A percentile compares a stretch with the other conserved stretches of the same genome.
These are phyloP conservation scores for Chaetophractus vellerosus DNA, from an alignment of 2,797 vertebrate genomes.

Conservation along the genomic window DNA sequence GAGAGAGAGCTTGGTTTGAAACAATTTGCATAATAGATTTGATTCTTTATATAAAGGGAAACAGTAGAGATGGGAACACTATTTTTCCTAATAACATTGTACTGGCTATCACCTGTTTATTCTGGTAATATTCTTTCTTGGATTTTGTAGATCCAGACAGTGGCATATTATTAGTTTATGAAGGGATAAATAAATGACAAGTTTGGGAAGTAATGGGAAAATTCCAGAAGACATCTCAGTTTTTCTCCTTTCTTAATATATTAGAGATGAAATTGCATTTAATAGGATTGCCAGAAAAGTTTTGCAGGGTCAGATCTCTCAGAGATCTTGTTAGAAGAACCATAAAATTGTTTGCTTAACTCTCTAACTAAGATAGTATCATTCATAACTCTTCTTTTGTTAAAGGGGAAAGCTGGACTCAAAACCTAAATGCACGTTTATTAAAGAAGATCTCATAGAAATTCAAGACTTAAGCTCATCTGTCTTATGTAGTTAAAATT, in stretches of 20 bases:
- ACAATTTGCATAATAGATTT: not conserved
- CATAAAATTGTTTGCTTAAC: not conserved
- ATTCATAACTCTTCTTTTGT: conserved; percentile 8
- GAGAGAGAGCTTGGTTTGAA: not conserved
- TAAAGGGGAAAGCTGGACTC: not conserved
- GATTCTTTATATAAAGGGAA: not conserved
- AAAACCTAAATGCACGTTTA: conserved; percentile 54
- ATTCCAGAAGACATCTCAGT: not conserved
- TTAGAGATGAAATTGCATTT: not conserved
- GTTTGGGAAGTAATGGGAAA: not conserved
- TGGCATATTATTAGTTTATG: not conserved
- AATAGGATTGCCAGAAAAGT: not conserved
- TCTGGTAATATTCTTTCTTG: not conserved
- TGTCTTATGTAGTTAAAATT: conserved; percentile 79
- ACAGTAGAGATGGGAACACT: not conserved
- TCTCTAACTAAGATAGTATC: not conserved
- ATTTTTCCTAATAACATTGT: not conserved
- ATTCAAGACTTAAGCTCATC: conserved; percentile 60
- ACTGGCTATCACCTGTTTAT: not conserved
- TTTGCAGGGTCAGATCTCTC: not conserved
- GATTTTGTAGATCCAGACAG: not conserved
- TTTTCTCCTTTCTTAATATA: not conserved
- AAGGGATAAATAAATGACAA: not conserved
- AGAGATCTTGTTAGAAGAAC: not conserved
- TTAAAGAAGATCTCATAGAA: conserved; percentile 65